Conservation (phyloP, 2,113 vertebrate genomes). For the Rhea pennata region DNA sequence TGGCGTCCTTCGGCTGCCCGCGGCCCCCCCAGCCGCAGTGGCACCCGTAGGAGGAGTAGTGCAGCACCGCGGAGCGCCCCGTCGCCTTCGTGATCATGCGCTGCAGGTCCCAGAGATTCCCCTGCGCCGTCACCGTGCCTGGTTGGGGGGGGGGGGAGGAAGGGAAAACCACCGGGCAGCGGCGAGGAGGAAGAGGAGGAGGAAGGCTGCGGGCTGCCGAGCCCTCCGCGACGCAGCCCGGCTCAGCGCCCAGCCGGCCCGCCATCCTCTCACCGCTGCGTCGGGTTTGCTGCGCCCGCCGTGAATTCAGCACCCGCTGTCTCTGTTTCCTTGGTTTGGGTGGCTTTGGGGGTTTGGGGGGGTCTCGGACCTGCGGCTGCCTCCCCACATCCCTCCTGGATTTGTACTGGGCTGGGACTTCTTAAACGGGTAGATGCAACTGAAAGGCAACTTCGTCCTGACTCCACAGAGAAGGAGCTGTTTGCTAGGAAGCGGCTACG, state of each 20-base stretch:
- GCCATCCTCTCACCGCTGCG: too few species aligned
- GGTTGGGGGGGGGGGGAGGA: background rate
- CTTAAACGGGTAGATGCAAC: accelerated
- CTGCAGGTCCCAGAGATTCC: background rate
- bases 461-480: accelerated
- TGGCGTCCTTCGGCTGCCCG: slow-evolving; percentile 56
- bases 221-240: too few species aligned
- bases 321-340: too few species aligned
- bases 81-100: background rate
- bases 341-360: too few species aligned
- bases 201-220: background rate
- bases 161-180: too few species aligned
- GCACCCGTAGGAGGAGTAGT: slow-evolving; percentile 53
- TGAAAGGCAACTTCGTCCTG: background rate
- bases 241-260: too few species aligned
- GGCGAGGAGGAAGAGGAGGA: background rate
- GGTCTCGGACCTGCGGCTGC: too few species aligned
- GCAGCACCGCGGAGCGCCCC: accelerated
- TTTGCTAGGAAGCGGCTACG: accelerated
- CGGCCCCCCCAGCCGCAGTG: slow-evolving; percentile 10
- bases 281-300: too few species aligned
- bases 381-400: too few species aligned
- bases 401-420: background rate
- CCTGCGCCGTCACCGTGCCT: background rate
- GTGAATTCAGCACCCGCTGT: too few species aligned